Evolutionary conservation across 92 coral and sea anemone species (phyloP).

Genomic region (Desmophyllum pertusum): DNA sequence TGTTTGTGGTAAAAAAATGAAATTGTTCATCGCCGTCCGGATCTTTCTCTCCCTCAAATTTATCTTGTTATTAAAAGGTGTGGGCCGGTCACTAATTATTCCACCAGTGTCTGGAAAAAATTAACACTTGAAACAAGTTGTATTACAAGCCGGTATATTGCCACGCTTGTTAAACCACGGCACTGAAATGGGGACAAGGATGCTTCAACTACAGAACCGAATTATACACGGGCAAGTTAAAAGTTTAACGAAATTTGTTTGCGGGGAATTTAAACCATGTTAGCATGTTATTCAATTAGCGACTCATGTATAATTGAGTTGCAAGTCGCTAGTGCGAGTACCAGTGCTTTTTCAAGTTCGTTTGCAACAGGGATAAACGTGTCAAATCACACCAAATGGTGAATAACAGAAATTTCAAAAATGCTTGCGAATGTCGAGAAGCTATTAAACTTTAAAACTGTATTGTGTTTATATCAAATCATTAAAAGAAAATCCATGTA

Average conservation of each 20-base stretch:
- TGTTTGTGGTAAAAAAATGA: background rate
- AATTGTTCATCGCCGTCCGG: background rate
- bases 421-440: background rate
- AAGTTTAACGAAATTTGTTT: constrained; percentile 29
- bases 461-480: background rate
- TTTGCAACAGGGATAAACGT: background rate
- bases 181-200: background rate
- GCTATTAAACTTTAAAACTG: background rate
- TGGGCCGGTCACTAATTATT: background rate
- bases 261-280: constrained; percentile 28
- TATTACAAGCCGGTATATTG: background rate
- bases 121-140: constrained; percentile 22
- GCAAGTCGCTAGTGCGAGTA: background rate
- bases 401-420: constrained; percentile 10
- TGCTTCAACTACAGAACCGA: background rate
- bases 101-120: constrained; percentile 2
- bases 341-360: constrained; percentile 8
- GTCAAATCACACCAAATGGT: constrained; percentile 29
- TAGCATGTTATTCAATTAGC: constrained; percentile 65
- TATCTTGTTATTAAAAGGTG: constrained; percentile 10
- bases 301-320: constrained; percentile 66
- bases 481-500: background rate
- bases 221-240: background rate
- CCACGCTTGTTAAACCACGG: background rate
- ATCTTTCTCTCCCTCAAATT: background rate